Conservation (phyloP, 1,140 invertebrate genomes). For the Hesperophylax magnus region DNA sequence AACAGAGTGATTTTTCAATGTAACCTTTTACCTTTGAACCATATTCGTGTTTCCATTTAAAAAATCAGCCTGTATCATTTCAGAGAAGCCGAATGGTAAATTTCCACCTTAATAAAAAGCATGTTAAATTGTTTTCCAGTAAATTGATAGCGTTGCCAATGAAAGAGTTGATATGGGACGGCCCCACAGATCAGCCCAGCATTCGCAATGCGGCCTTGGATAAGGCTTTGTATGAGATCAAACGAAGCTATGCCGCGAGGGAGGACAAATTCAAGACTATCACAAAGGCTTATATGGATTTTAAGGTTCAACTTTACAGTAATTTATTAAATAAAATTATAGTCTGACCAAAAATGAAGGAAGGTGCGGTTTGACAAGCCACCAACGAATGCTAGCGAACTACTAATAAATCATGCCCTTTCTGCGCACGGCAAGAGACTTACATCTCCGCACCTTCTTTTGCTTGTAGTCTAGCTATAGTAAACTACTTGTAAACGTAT, state of each 20-base stretch:
- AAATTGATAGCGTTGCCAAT: not conserved
- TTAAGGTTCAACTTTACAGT: constrained; percentile 5
- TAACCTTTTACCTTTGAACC: no score
- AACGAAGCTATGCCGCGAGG: not conserved
- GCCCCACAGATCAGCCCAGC: constrained; percentile 18
- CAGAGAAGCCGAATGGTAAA: no score
- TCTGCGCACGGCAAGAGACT: no score
- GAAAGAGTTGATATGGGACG: constrained; percentile 18
- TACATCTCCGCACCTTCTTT: no score
- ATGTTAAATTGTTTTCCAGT: not conserved
- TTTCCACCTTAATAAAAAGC: no score
- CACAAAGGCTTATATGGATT: constrained; percentile 12
- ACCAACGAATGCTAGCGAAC: not conserved
- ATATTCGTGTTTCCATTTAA: no score
- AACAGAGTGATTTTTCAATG: no score
- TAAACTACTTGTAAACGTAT: no score
- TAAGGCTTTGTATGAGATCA: not conserved
- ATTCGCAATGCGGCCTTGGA: constrained; percentile 1
- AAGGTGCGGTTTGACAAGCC: not conserved
- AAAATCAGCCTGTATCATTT: no score
- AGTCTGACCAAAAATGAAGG: not conserved
- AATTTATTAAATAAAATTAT: not conserved
- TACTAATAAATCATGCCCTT: no score
- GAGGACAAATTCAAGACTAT: not conserved
- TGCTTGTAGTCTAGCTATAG: no score